phyloP scores from a whole-genome alignment of 2,888 invertebrate species.

The Mystacides longicornis region DNA sequence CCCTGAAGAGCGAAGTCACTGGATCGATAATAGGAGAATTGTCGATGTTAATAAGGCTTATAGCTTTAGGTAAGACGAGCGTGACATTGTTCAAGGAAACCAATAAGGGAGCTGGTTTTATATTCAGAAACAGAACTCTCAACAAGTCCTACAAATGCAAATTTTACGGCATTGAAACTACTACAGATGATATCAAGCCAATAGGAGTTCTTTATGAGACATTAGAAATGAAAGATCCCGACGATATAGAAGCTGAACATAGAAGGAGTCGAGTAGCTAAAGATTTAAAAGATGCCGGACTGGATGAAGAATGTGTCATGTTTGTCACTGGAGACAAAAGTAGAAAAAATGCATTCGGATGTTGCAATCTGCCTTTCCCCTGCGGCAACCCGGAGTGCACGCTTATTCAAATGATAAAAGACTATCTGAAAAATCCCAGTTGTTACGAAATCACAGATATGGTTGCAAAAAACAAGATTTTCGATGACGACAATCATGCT shows the following conservation, averaged over 20 bases:
- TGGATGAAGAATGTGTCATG: constrained; percentile 10
- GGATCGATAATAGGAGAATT: constrained; percentile 37
- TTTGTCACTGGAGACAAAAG: constrained; percentile 15
- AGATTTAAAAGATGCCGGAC: constrained; percentile 10
- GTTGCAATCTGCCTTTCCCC: constrained; percentile 5
- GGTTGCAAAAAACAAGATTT: background rate
- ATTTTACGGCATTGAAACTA: constrained; percentile 4
- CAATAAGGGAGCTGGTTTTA: constrained; percentile 4
- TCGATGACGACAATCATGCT: background rate
- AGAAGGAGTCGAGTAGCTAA: constrained; percentile 4
- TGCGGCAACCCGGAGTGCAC: constrained; percentile 16
- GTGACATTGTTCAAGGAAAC: constrained; percentile 42
- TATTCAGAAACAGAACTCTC: constrained; percentile 7
- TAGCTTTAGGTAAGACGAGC: constrained; percentile 44
- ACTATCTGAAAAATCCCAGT: background rate
- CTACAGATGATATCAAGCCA: constrained; percentile 1
- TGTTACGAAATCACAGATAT: background rate
- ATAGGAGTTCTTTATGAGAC: constrained; percentile 12
- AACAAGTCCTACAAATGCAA: constrained; percentile 11
- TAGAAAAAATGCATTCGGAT: background rate
- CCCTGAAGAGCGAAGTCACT: constrained; percentile 7
- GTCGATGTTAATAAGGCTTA: constrained; percentile 42
- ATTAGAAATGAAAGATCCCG: constrained; percentile 14
- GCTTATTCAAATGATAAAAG: constrained; percentile 11
- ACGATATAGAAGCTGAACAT: constrained; percentile 5